phyloP scores from a whole-genome alignment of 2,113 vertebrate species.

The Psittacula cyanocephala region DNA sequence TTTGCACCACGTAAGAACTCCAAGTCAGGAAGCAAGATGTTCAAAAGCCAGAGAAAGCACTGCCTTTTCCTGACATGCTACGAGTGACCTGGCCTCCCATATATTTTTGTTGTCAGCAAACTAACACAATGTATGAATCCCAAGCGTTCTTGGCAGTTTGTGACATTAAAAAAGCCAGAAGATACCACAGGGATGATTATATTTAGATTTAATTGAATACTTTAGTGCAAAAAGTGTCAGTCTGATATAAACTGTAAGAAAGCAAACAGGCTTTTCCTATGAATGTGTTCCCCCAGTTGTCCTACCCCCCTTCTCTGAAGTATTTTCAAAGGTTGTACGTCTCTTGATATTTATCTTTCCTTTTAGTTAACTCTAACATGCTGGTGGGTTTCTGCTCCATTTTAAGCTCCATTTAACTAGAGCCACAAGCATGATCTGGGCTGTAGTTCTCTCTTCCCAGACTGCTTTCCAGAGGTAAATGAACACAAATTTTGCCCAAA shows the following conservation, averaged over 20 bases:
- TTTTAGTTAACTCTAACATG: background rate
- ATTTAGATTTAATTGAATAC: background rate
- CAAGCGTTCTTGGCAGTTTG: background rate
- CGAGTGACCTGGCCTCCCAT: background rate
- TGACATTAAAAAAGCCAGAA: background rate
- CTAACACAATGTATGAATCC: background rate
- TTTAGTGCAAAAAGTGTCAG: background rate
- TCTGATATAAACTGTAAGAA: background rate
- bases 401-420: background rate
- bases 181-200: background rate
- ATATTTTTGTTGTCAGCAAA: background rate
- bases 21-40: background rate
- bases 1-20: background rate
- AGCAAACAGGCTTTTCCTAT: background rate
- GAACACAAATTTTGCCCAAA: background rate
- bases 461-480: background rate
- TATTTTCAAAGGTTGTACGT: background rate
- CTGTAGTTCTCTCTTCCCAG: background rate
- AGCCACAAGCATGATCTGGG: background rate
- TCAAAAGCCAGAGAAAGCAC: background rate
- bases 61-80: background rate
- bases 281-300: fast-evolving
- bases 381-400: background rate
- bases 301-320: fast-evolving
- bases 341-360: background rate